phyloP scores from a whole-genome alignment of 2,797 vertebrate genomes.

The Myoxocephalus aenaeus region DNA sequence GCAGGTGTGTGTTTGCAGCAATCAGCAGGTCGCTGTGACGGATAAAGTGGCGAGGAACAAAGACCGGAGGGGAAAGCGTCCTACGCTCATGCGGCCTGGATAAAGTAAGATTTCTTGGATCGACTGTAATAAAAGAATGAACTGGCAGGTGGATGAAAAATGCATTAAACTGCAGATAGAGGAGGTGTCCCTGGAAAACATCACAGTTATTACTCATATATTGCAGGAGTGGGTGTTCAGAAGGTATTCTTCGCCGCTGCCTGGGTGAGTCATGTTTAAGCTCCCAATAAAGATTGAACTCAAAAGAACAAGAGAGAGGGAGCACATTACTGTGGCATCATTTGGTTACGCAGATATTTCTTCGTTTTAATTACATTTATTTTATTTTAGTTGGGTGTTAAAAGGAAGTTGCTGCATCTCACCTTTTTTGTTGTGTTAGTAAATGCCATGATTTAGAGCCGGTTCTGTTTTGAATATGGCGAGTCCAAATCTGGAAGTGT shows the following conservation, averaged over 20 bases:
- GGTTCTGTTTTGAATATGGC: not conserved
- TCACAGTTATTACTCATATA: constrained; percentile 12
- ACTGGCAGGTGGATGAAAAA: not conserved
- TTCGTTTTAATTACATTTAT: not conserved
- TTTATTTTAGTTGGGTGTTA: not conserved
- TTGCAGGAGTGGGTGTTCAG: constrained; percentile 16
- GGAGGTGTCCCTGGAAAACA: constrained; percentile 20
- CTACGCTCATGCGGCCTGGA: not conserved
- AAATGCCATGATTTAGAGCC: not conserved
- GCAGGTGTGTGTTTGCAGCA: not conserved
- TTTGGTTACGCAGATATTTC: not conserved
- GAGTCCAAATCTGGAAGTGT: not conserved
- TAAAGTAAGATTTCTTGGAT: constrained; percentile 1
- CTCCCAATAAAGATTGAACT: too few species aligned
- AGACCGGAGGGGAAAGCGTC: not conserved
- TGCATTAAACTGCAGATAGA: not conserved
- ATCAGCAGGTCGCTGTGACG: not conserved
- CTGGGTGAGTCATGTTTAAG: constrained; percentile 12
- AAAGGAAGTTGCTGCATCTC: not conserved
- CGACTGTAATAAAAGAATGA: constrained; percentile 1
- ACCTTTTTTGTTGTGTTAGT: not conserved
- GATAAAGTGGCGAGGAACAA: not conserved
- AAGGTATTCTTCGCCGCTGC: not conserved
- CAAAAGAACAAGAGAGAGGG: not conserved
- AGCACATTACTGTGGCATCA: not conserved